These are phyloP conservation scores for Oreohelix idahoensis DNA, from an alignment of 1,140 invertebrate genomes.

Conservation along the genomic window DNA sequence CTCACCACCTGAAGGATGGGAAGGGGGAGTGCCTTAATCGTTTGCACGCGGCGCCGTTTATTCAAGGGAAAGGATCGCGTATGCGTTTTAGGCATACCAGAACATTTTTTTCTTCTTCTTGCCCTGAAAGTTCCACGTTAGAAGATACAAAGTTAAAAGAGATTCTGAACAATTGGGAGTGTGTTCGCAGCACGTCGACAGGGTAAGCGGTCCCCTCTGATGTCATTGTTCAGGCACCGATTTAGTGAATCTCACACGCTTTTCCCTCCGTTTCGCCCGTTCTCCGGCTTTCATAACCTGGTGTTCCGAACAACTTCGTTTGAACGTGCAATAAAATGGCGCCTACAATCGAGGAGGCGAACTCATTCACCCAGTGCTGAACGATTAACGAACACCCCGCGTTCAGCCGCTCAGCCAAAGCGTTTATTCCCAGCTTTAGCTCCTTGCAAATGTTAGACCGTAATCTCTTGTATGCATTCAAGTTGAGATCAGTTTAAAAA, in stretches of 20 bases:
- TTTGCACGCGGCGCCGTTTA: neutral
- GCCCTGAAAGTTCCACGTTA: neutral
- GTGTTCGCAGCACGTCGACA: neutral
- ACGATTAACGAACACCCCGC: constrained; percentile 7
- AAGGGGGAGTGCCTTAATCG: neutral
- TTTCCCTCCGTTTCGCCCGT: neutral
- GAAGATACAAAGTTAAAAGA: neutral
- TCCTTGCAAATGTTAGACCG: neutral
- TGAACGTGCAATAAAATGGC: constrained; percentile 14
- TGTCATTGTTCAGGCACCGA: neutral
- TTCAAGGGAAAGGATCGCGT: neutral
- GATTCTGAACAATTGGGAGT: neutral
- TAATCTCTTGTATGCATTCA: neutral
- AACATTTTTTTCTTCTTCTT: neutral
- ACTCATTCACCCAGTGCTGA: constrained; percentile 5
- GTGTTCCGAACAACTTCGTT: neutral
- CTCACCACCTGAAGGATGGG: neutral
- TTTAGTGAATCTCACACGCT: neutral
- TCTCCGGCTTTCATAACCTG: constrained; percentile 8
- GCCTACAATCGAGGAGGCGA: neutral
- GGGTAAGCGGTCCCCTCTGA: neutral
- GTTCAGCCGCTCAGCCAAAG: neutral
- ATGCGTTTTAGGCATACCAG: neutral
- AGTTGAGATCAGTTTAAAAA: neutral
- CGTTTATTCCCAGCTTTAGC: neutral